Conservation (phyloP, 2,888 invertebrate species). For the Agrochola macilenta region DNA sequence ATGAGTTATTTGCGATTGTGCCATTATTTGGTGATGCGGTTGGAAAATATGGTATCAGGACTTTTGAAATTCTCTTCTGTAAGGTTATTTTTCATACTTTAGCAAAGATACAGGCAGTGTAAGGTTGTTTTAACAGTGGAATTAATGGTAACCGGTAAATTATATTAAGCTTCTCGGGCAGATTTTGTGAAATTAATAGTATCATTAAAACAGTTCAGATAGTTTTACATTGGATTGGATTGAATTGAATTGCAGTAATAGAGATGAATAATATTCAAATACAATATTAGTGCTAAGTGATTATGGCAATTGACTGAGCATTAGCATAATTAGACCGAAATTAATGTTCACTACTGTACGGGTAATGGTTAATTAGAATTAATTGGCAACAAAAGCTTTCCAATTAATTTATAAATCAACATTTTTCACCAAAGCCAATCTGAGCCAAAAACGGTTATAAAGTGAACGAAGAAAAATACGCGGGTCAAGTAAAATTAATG, state of each 20-base stretch:
- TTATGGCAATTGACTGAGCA: slow-evolving; percentile 21
- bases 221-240: background rate
- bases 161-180: background rate
- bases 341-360: slow-evolving; percentile 7
- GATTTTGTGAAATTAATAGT: background rate
- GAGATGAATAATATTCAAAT: slow-evolving; percentile 31
- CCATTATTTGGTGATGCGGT: slow-evolving; percentile 70
- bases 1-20: slow-evolving; percentile 83
- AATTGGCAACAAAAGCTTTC: slow-evolving; percentile 7
- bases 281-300: slow-evolving; percentile 20
- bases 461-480: slow-evolving; percentile 58
- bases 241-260: slow-evolving; percentile 20
- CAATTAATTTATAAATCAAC: slow-evolving; percentile 26
- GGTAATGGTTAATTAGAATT: slow-evolving; percentile 1
- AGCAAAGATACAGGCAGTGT: background rate
- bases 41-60: slow-evolving; percentile 57
- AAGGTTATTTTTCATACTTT: background rate
- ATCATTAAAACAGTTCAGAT: slow-evolving; percentile 1
- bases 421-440: slow-evolving; percentile 37
- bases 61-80: slow-evolving; percentile 28
- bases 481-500: slow-evolving; percentile 54
- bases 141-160: background rate
- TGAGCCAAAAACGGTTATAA: slow-evolving; percentile 41
- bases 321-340: slow-evolving; percentile 39
- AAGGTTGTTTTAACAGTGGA: background rate